Percentiles rank a stretch among this genome's conserved stretches.
These are phyloP conservation scores for Neodiprion pinetum DNA, from an alignment of 1,140 invertebrate genomes.

Conservation along the genomic window DNA sequence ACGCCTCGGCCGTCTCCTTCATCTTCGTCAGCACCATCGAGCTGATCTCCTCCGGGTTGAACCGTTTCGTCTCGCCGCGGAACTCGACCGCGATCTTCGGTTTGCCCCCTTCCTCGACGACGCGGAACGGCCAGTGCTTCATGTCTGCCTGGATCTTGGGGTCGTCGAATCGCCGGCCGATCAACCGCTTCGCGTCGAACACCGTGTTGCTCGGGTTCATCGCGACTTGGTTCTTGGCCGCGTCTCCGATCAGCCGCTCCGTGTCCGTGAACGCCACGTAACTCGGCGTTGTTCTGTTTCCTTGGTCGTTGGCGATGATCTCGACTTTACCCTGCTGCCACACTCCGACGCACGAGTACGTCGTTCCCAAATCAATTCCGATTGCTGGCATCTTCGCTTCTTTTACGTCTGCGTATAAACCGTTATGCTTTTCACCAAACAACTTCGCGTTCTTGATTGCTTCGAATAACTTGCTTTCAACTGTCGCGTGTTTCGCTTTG, in stretches of 20 bases:
- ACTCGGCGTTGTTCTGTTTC: conserved; percentile 89
- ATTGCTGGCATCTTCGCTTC: conserved; percentile 66
- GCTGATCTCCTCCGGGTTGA: conserved; percentile 76
- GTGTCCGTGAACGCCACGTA: conserved; percentile 87
- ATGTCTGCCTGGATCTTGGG: conserved; percentile 77
- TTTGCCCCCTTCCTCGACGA: conserved; percentile 76
- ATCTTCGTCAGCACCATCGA: conserved; percentile 72
- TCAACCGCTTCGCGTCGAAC: conserved; percentile 66
- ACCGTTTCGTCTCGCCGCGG: conserved; percentile 70
- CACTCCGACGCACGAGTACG: conserved; percentile 80
- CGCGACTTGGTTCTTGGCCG: conserved; percentile 72
- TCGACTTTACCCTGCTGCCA: conserved; percentile 85
- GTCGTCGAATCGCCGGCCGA: conserved; percentile 76
- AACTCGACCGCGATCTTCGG: conserved; percentile 82
- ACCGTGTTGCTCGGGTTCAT: conserved; percentile 70
- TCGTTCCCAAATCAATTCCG: conserved; percentile 78
- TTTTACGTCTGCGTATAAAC: conserved; percentile 61
- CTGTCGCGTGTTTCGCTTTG: conserved; percentile 62
- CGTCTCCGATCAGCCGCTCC: conserved; percentile 76
- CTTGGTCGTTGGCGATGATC: conserved; percentile 92
- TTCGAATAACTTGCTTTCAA: conserved; percentile 70
- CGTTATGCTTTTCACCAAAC: neutral
- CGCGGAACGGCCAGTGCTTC: conserved; percentile 71
- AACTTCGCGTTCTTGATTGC: neutral
- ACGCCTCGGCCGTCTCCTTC: conserved; percentile 66